Evolutionary conservation across 2,113 vertebrate species (phyloP), one percentile per base, ranked within the genome.

Genomic region (Phaetusa simplex): DNA sequence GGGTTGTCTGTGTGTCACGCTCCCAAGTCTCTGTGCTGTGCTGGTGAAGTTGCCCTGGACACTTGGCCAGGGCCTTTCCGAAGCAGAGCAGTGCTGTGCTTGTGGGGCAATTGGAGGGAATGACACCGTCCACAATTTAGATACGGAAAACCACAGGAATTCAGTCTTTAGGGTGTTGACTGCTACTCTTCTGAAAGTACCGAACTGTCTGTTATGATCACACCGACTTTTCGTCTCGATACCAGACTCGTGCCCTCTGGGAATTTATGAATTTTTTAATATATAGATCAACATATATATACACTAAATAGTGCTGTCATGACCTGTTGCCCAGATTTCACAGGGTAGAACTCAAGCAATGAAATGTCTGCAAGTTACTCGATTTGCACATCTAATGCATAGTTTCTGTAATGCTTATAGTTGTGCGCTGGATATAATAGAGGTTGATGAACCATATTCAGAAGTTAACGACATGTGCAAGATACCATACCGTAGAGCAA

Each of bases 1-100:
- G 26, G 6, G 5, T 7, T 78, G 26, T 15, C 43, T 71, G 20
- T 73, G 22, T 15, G 27, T 36, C 7, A 0, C 0, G 2, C 6
- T 65, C 52, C 18, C 36, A 58, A 16, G n/a, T 40, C 36, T 56
- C 59, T 34, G 18, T 34, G 30, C 22, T 74, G 56, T 42, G 14
- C 56, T 70, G 16, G 30, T 30, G 38, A 47, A 3, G 2, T 70
- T 49, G 50, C 6, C 23, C 22, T 20, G 42, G n/a, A n/a, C 11
- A 65, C 43, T 56, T 72, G 14, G 40, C 8, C 23, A 38, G 29
- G 34, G 66, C 10, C 18, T 86, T 27, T 47, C 49, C 7, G 10
- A 80, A 80, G 30, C 21, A 6, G 2, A 67, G 43, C 18, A 32
- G 36, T 8, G 27, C 27, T 58, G 24, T 30, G 16, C 38, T 61